Base-by-base conservation (phyloP, 2,888 invertebrate species). In the Metopia argyrocephala region DNA sequence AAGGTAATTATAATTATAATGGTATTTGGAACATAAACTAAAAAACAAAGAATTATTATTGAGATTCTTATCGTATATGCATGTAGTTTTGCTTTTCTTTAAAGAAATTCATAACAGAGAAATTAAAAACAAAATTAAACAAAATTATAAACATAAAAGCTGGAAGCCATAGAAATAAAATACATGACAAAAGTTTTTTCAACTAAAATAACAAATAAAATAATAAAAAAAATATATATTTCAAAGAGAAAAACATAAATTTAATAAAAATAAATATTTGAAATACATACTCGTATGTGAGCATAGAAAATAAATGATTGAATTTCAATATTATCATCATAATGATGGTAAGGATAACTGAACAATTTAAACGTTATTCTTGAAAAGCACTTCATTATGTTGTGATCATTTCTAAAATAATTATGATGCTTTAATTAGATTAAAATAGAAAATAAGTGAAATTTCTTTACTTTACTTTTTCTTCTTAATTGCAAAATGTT, bases 1-100 rank as follows among this genome's bases (percentile, higher is more conserved):
- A 78, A 66, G 74, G 74, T 66, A 78, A 81, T 81, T 81, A 81
- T 70, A 70, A 81, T 38, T 81, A 81, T 75, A 70, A 81, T 66
- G 70, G 69, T 75, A 81, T 81, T 81, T 81, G 75, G 81, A 66
- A 70, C 81, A 78, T 3, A 12, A 38, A 56, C 48, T 59, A 48
- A 31, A 64, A 59, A 15, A 56, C 18, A n/a, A 57, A 52, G 38
- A 78, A 70, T 71, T 50, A 66, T 61, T 38, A 23, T 46, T 66
- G 38, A 9, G 38, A 15, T 59, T 59, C 20, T 59, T 38, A 27
- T 38, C 38, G 38, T 15, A 57, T 57, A 46, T 23, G 5, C 23
- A 56, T 64, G n/a, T 48, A n/a, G 23, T 21, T 23, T 45, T 56
- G 2, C 9, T 1, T 18, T 25, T 31, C 12, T 25, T 23, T 5